Percentiles rank a stretch among this genome's conserved stretches.
Conservation (phyloP, 1,140 invertebrate genomes). For the Panagrolaimus sp. region DNA sequence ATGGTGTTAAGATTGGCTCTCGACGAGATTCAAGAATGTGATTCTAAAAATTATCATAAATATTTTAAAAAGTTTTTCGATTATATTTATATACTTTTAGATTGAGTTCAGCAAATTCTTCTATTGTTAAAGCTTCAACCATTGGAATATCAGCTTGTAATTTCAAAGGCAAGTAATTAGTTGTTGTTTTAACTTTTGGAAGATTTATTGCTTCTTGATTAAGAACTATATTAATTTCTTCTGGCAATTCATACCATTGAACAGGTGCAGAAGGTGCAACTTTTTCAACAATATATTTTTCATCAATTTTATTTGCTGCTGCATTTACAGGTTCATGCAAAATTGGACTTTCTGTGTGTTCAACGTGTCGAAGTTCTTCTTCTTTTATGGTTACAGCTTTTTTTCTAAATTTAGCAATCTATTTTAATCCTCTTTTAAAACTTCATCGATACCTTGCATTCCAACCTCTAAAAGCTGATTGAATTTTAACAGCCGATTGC, state of each 20-base stretch:
- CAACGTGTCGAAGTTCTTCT: slow-evolving; percentile 15
- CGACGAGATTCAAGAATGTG: slow-evolving; percentile 69
- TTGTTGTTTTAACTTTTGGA: neutral
- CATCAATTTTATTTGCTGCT: too few species aligned
- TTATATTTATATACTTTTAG: slow-evolving; percentile 15
- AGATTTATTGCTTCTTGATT: neutral
- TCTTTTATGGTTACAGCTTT: slow-evolving; percentile 34
- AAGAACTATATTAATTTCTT: slow-evolving; percentile 8
- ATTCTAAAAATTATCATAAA: slow-evolving; percentile 10
- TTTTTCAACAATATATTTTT: slow-evolving; percentile 14
- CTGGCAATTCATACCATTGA: slow-evolving; percentile 7
- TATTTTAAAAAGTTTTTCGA: neutral
- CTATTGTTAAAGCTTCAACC: slow-evolving; percentile 24
- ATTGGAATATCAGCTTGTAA: neutral
- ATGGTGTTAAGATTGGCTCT: slow-evolving; percentile 84
- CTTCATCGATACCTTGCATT: slow-evolving; percentile 33
- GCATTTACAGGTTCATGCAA: too few species aligned
- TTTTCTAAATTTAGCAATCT: neutral
- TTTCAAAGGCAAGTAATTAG: neutral
- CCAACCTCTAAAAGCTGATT: slow-evolving; percentile 54
- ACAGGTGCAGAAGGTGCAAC: neutral
- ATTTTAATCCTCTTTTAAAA: too few species aligned
- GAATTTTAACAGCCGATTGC: slow-evolving; percentile 61
- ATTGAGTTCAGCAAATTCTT: slow-evolving; percentile 22
- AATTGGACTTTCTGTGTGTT: too few species aligned